Evolutionary conservation across 1,140 invertebrate species (phyloP), one percentile per base, ranked within the genome.

Genomic region (Prorops nasuta): DNA sequence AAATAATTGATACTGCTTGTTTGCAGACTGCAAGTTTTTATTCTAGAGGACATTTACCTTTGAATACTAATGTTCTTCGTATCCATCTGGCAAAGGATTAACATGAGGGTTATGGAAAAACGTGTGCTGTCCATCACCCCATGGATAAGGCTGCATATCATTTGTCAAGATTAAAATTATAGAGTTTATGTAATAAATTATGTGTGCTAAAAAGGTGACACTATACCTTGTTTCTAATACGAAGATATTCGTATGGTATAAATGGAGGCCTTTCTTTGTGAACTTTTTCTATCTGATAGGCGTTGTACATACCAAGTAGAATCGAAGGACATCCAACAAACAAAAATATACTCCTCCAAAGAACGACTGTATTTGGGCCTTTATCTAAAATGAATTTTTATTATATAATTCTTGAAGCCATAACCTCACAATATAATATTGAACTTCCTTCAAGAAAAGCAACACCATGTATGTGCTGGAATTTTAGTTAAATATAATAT

Each of bases 71-170:
- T n/a, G n/a, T n/a, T n/a, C 52, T 52, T 63, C 60, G 7, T 59
- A 63, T 34, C 60, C 60, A 3, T 49, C 28, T 2, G 81, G 82
- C 12, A 85, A 52, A 39, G 82, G 54, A 60, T 85, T 85, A 12
- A 47, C 31, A 22, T 77, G 63, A 3, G 71, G 58, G 60, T 85
- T 85, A 66, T 84, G 83, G 67, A 85, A 83, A 1, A 85, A 61
- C 9, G 67, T 58, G 22, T 81, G 76, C 47, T 83, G 80, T 14
- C 83, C 83, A 72, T 85, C 83, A 21, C 81, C 81, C 83, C 84
- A 85, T 19, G 84, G 84, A 58, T 83, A 85, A 38, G 34, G 22
- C 60, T 63, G 4, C 9, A 51, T 10, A 14, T 37, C 6, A 44
- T 31, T 16, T 3, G 3, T 20, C 10, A 44, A 14, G 3, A 16